Evolutionary conservation across 2,797 vertebrate species (phyloP), one percentile per base, ranked within the genome.

Genomic region (Anguilla obscura): DNA sequence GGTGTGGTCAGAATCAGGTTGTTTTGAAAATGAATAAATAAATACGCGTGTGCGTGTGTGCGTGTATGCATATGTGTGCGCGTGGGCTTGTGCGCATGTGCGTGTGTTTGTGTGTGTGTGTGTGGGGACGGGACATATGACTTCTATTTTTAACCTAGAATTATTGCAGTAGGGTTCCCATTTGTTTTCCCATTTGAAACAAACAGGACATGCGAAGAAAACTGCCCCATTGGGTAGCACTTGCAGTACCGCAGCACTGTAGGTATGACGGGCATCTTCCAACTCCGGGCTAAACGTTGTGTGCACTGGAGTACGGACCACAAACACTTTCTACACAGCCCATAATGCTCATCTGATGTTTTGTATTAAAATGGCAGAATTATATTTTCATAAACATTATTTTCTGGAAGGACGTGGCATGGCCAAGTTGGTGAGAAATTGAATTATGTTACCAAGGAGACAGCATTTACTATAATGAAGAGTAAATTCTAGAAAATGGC

Each of bases 381-480:
- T 96, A 94, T 95, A 82, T 96, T 95, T 95, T 94, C 94, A 96
- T 95, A 96, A 96, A 96, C 94, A 95, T 94, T 94, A 90, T 95
- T 96, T 96, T 95, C 96, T 96, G 95, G 95, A 95, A 96, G 94
- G 95, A 96, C 96, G 94, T 93, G 95, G 95, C 95, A 93, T 95
- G 94, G 94, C 88, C 90, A 95, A 96, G 95, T 96, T 96, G 95
- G 96, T 97, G 96, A 96, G 96, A 97, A 97, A 96, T 97, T 96
- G 95, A 97, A 97, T 97, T 96, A 97, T 96, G 96, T 97, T 97
- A 96, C 97, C 97, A 96, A 97, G 96, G 97, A 96, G 96, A 97
- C 96, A 97, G 96, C 97, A 97, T 97, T 97, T 97, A 96, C 95
- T 96, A 96, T 97, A 97, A 97, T 97, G 96, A 97, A 97, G 95